Conservation (phyloP, 2,888 invertebrate species). For the Ormyrus thymus region DNA sequence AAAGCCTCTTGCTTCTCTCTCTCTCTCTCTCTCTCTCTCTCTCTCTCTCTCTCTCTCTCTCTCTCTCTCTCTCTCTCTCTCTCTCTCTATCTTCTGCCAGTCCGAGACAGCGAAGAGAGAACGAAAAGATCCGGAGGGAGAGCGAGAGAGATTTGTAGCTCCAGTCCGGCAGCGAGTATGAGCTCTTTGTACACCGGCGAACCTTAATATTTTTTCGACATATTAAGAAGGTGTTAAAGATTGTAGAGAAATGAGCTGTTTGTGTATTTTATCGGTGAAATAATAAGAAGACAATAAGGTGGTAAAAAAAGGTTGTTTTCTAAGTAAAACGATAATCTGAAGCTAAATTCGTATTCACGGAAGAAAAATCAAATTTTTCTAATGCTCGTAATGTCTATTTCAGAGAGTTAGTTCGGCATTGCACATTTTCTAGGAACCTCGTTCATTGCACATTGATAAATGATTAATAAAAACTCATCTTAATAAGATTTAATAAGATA, state of each 20-base stretch:
- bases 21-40: slow-evolving; percentile 1
- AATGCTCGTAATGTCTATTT: too few species aligned
- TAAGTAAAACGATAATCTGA: too few species aligned
- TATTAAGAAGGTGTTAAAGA: not conserved
- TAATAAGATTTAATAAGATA: too few species aligned
- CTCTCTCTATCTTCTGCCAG: not conserved
- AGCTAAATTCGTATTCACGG: too few species aligned
- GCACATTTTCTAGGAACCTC: too few species aligned
- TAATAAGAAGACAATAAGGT: too few species aligned
- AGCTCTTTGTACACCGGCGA: not conserved
- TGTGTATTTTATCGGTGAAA: not conserved
- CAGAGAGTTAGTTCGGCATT: too few species aligned
- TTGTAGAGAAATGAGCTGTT: slow-evolving; percentile 1
- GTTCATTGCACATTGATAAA: too few species aligned
- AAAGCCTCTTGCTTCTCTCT: not conserved
- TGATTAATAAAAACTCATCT: too few species aligned
- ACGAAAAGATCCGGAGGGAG: not conserved
- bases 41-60: not conserved
- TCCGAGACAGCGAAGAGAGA: not conserved
- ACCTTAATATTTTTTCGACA: slow-evolving; percentile 21
- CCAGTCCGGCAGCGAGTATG: not conserved
- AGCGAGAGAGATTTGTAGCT: slow-evolving; percentile 15
- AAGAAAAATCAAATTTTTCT: too few species aligned
- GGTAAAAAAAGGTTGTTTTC: too few species aligned
- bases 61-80: slow-evolving; percentile 3